Evolutionary conservation across 1,140 invertebrate species (phyloP), one percentile per base, ranked within the genome.

Genomic region (Sweltsa coloradensis): DNA sequence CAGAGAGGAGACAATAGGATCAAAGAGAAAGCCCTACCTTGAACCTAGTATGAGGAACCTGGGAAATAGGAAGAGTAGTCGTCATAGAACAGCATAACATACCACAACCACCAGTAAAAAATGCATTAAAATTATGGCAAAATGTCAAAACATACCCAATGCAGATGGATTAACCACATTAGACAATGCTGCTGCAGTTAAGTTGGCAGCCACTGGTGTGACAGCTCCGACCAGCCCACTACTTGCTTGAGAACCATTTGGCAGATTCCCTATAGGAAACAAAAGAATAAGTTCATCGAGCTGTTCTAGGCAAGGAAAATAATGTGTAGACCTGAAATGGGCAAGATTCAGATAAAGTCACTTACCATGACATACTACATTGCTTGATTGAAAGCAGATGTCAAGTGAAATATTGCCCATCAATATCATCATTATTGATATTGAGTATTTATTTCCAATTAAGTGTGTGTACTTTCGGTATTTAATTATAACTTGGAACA

Each of bases 201-300:
- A 22, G 39, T 31, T 27, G 18, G 49, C 49, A 14, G 49, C 46
- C 18, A 36, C 46, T 1, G 21, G 24, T 14, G 46, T 36, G 2
- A 31, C 43, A 46, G 42, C 41, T 9, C 47, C 47, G 7, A 46
- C 47, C 16, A 57, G 34, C 11, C 47, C 41, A 16, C 48, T 44
- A 3, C 44, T 34, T 1, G 44, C 23, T 40, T 50, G 43, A 11
- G 16, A 25, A 45, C 42, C 34, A 49, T 53, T 53, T 1, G 60
- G 60, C 6, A 62, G 47, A 51, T 62, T 62, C 51, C 59, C 60
- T 61, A 42, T 34, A 55, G 50, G 41, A 47, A 50, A 49, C 53
- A 41, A 43, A 23, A 24, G 16, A 37, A 31, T 31, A 14, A 16
- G 23, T 37, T 16, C 5, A n/a, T 37, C 4, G n/a, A 31, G 27